Base-by-base conservation (phyloP, 1,140 invertebrate species). In the Pogonognathellus flavescens region DNA sequence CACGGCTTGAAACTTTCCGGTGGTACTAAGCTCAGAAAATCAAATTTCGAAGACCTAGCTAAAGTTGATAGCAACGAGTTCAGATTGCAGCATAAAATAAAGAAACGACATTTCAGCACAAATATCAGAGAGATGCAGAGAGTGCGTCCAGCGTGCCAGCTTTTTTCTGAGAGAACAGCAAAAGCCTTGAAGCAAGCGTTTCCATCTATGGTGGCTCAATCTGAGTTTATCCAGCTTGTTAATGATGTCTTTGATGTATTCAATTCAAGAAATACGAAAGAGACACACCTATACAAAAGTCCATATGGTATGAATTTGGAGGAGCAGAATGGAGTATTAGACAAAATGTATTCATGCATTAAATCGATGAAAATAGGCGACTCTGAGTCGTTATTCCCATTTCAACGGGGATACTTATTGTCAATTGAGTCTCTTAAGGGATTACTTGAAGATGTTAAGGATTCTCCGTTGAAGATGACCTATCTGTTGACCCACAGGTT, bases 191-290 rank as follows among this genome's bases (percentile, higher is more conserved):
- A 41, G n/a, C 11, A 76, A 41, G n/a, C 25, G 3, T 25, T n/a
- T 41, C 70, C 70, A 25, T 2, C 1, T 16, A 49, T 16, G 0
- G 1, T 10, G n/a, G n/a, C 14, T 14, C 13, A 41, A 41, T 11
- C 13, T 1, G 25, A 76, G 9, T 80, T 52, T 52, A n/a, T 80
- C 1, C 0, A 22, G 13, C 72, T 52, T 8, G 41, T 80, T 0
- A 80, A 80, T 52, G 72, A 80, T 41, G n/a, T 6, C 1, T 52
- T 80, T 5, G 72, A 80, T 80, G 3, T 80, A n/a, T 11, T 80
- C 1, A 80, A 80, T 13, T 11, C 72, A 0, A 49, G 49, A 52
- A 16, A 80, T 52, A 20, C 1, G 1, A 16, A 80, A 52, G 50
- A 52, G 52, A 52, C 13, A 0, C 0, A n/a, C 7, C 41, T 14